phyloP scores from a whole-genome alignment of 2,797 vertebrate species.

The Pangasius sanitwongsei region DNA sequence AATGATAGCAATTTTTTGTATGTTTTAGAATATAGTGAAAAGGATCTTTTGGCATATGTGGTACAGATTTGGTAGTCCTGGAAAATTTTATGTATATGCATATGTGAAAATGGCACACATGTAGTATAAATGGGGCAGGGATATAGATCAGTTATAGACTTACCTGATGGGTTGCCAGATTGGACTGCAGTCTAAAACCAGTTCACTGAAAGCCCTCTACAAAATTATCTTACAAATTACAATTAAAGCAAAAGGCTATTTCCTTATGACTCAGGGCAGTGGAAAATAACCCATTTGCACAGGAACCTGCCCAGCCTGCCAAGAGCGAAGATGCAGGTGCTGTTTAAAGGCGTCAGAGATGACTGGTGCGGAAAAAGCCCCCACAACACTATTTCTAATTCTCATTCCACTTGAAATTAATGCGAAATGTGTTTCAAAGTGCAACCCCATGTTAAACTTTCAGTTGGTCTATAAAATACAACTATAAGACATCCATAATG shows the following conservation, averaged over 20 bases:
- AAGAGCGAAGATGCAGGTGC: not conserved
- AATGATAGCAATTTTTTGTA: not conserved
- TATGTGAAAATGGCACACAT: not conserved
- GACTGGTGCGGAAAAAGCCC: too few relatives aligned
- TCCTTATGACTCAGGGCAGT: not conserved
- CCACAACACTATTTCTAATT: not conserved
- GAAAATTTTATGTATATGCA: not conserved
- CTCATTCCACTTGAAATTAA: not conserved
- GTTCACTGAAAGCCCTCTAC: not conserved
- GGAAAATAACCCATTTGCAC: conserved; percentile 3
- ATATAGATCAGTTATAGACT: not conserved
- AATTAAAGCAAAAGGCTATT: not conserved
- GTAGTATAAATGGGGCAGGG: not conserved
- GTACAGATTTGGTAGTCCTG: not conserved
- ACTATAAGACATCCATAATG: not conserved
- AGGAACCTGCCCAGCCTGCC: not conserved
- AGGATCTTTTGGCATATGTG: too few relatives aligned
- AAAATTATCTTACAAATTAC: too few relatives aligned
- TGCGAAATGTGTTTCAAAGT: not conserved
- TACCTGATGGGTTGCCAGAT: conserved; percentile 13
- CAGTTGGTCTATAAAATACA: not conserved
- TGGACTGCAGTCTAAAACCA: not conserved
- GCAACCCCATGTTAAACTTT: not conserved
- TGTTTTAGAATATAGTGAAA: not conserved
- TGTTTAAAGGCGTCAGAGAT: not conserved